phyloP scores from a whole-genome alignment of 2,113 vertebrate genomes.

The Calypte anna region DNA sequence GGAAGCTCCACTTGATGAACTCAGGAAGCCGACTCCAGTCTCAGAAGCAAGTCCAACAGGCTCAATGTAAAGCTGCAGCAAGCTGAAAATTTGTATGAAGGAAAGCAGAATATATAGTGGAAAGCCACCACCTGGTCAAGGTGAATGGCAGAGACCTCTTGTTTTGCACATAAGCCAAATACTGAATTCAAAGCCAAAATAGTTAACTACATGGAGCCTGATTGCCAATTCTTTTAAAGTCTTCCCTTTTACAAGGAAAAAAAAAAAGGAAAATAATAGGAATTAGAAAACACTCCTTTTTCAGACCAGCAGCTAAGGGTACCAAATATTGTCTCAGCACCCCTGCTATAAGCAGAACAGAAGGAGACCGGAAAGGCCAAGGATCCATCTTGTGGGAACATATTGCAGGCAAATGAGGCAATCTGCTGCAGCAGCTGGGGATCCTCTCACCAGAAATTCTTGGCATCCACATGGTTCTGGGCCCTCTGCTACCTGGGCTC shows the following conservation, averaged over 20 bases:
- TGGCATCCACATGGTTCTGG: not conserved
- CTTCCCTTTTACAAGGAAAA: not conserved
- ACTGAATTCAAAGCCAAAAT: not conserved
- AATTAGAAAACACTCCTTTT: not conserved
- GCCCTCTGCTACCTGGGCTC: not conserved
- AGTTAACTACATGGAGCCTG: not conserved
- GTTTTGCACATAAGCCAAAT: not conserved
- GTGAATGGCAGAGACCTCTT: not conserved
- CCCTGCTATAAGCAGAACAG: not conserved
- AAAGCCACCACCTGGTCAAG: not conserved
- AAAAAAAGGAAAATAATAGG: not conserved
- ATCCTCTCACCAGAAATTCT: not conserved
- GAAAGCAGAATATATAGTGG: not conserved
- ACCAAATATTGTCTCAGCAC: not conserved
- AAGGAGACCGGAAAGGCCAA: not conserved
- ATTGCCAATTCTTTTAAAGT: not conserved
- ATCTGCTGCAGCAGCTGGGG: not conserved
- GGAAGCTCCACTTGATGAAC: not conserved
- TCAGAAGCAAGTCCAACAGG: not conserved
- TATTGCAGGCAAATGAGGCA: not conserved
- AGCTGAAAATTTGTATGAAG: not conserved
- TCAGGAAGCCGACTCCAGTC: not conserved
- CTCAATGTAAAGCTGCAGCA: not conserved
- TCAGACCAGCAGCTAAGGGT: not conserved
- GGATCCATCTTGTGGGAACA: not conserved